Base-by-base conservation (phyloP, 2,797 vertebrate genomes). In the Girardinus metallicus region DNA sequence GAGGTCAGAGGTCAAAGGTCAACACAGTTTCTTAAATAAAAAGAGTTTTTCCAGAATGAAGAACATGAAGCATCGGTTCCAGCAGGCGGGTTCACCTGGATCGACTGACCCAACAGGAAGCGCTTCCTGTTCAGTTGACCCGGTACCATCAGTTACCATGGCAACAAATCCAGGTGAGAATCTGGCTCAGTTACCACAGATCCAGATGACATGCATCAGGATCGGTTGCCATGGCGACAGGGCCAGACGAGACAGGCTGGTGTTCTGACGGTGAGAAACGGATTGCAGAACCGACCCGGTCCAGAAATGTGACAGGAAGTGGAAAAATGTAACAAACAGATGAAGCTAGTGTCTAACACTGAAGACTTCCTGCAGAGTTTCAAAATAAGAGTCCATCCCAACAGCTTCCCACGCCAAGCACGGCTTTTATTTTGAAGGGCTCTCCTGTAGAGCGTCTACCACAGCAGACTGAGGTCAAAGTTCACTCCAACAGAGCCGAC, bases 361-460 rank as follows among this genome's bases (percentile, higher is more conserved):
- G 4, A 12, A 41, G 36, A 43, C 66, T 13, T 68, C 64, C 68
- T 70, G 66, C 39, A 70, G 66, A 70, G 36, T 26, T 29, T 53
- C 73, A 39, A 55, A 74, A 39, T 74, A 74, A 74, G 51, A 74
- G 26, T 47, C 21, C 73, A 41, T 55, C 13, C 26, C 1, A 73
- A 73, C 16, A 11, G 46, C 29, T 34, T 34, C 46, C 31, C 31
- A 21, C 1, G 13, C 55, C 41, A 26, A n/a, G 26, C 15, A 21
- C n/a, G 43, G 73, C 51, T 75, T 60, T 60, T 60, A 44, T 23
- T 75, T 26, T 62, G 36, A 75, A 41, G 11, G 73, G n/a, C 10
- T 43, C 34, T 66, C 18, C 39, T 41, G 39, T 41, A 41, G 11
- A 68, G 13, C 23, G 2, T 43, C 8, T 13, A 41, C 36, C 66